Base-by-base conservation (phyloP, 2,888 invertebrate species). In the Priocnemis perturbator region DNA sequence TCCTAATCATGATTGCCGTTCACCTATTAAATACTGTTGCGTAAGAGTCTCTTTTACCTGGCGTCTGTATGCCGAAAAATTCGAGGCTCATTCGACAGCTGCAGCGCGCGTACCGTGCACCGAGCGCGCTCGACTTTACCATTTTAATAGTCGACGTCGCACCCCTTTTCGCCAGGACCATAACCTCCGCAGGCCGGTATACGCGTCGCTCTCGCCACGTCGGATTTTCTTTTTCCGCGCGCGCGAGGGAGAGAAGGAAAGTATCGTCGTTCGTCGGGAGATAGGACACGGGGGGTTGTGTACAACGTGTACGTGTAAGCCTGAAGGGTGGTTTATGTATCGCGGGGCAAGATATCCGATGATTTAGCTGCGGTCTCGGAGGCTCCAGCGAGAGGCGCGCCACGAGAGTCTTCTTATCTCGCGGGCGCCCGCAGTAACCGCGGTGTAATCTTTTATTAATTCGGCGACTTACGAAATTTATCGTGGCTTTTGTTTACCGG, bases 361-460 rank as follows among this genome's bases (percentile, higher is more conserved):
- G 89, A 89, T 89, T 89, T 89, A 89, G 87, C 88, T 86, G 79
- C 83, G 84, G 83, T 81, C 81, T 83, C 83, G 76, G 81, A 83
- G 74, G 81, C 77, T 74, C 76, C 77, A 78, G 78, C 68, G 50
- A 67, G 67, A 69, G 71, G 67, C 60, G 67, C 71, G 70, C 74
- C 67, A 70, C 73, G 69, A 76, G 77, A 76, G 77, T 78, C 82
- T 82, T 81, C 85, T 84, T 85, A 84, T 85, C 85, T 85, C 77
- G 73, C 74, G 74, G 81, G 75, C 79, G 77, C 70, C 81, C 83
- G 84, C 83, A 79, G 83, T 84, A 85, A 82, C 83, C 85, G 83
- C 77, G 83, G 83, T 86, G 89, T 89, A 89, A 89, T 89, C 89
- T 89, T 89, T 89, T 89, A 89, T 89, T 89, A 89, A 89, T 89